A percentile compares a stretch with the other conserved stretches of the same genome.
Evolutionary conservation across 1,140 invertebrate genomes (phyloP).

Genomic region (Apis laboriosa): DNA sequence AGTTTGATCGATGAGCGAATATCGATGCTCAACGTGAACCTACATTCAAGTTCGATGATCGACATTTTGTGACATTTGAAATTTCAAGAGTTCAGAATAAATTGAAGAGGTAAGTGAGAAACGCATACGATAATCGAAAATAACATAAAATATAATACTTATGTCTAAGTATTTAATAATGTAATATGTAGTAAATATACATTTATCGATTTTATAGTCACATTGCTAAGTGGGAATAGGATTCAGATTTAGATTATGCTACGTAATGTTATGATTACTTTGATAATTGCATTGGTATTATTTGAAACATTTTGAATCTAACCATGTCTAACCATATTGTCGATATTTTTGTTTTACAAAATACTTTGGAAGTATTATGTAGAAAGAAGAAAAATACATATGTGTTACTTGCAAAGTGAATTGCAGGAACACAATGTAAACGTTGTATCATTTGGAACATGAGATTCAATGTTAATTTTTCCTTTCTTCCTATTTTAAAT

Average conservation of each 20-base stretch:
- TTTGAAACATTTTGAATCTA: neutral
- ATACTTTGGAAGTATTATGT: neutral
- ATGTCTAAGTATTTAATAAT: neutral
- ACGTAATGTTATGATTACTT: neutral
- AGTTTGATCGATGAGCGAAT: constrained; percentile 13
- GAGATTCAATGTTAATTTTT: neutral
- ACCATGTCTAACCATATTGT: neutral
- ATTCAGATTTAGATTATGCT: no score
- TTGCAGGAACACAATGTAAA: constrained; percentile 1
- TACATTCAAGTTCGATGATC: neutral
- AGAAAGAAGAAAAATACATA: neutral
- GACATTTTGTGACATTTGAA: constrained; percentile 10
- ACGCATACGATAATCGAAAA: neutral
- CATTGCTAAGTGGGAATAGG: no score
- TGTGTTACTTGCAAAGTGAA: neutral
- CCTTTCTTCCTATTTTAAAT: neutral
- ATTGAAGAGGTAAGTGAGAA: neutral
- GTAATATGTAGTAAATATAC: no score
- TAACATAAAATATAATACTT: neutral
- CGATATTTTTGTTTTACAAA: neutral
- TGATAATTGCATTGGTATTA: neutral
- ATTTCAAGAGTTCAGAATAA: neutral
- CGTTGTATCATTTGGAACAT: neutral
- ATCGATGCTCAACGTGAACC: neutral
- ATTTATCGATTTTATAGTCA: neutral